Evolutionary conservation across 2,888 invertebrate genomes (phyloP).

Genomic region (Unio delphinus): DNA sequence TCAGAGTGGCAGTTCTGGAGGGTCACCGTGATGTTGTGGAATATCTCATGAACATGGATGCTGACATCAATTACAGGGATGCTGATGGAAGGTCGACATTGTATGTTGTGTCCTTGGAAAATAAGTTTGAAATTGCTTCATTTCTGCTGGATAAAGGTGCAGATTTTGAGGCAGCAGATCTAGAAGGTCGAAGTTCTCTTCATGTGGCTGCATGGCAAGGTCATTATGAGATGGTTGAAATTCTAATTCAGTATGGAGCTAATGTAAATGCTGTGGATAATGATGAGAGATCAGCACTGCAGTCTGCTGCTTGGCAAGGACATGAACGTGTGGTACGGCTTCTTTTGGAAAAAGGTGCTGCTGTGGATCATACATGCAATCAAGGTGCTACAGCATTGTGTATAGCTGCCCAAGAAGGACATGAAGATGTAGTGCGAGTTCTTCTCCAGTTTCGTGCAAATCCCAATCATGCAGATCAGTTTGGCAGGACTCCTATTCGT

Average conservation of each 20-base stretch:
- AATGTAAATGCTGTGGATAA: slow-evolving; percentile 79
- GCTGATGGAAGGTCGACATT: slow-evolving; percentile 93
- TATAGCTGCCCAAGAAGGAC: slow-evolving; percentile 96
- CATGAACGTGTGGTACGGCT: slow-evolving; percentile 87
- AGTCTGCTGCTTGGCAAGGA: slow-evolving; percentile 97
- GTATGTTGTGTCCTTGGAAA: slow-evolving; percentile 84
- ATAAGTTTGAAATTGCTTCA: slow-evolving; percentile 60
- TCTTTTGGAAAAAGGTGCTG: slow-evolving; percentile 83
- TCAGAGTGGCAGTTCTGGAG: slow-evolving; percentile 84
- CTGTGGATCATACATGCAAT: slow-evolving; percentile 91
- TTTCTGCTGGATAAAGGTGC: slow-evolving; percentile 78
- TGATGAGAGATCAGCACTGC: slow-evolving; percentile 84
- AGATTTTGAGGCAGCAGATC: slow-evolving; percentile 88
- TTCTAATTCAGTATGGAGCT: slow-evolving; percentile 87
- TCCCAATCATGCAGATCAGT: slow-evolving; percentile 72
- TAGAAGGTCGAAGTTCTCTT: slow-evolving; percentile 86
- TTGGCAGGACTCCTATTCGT: slow-evolving; percentile 74
- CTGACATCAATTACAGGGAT: slow-evolving; percentile 90
- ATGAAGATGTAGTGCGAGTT: slow-evolving; percentile 89
- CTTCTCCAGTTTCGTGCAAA: slow-evolving; percentile 72
- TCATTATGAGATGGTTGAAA: slow-evolving; percentile 91
- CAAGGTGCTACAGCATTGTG: slow-evolving; percentile 95
- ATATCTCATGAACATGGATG: slow-evolving; percentile 68
- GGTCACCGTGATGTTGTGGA: slow-evolving; percentile 80
- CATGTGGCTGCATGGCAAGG: slow-evolving; percentile 90